phyloP scores from a whole-genome alignment of 1,140 invertebrate species.

The Ylistrum balloti region DNA sequence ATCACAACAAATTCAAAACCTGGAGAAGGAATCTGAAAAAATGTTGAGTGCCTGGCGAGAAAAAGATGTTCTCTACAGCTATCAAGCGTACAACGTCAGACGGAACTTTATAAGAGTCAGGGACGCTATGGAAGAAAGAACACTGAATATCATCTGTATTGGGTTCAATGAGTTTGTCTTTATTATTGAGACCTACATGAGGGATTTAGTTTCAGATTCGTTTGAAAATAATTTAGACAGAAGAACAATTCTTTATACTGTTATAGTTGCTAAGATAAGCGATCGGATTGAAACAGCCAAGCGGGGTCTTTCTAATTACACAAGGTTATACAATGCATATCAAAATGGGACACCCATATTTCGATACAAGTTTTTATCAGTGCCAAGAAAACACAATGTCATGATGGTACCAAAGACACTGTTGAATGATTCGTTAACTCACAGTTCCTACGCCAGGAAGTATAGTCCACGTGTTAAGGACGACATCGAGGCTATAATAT shows the following conservation, averaged over 20 bases:
- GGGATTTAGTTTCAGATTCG: slow-evolving; percentile 41
- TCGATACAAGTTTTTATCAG: slow-evolving; percentile 62
- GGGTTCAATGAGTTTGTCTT: slow-evolving; percentile 69
- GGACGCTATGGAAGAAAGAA: slow-evolving; percentile 74
- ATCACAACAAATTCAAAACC: slow-evolving; percentile 45
- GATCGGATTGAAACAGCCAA: slow-evolving; percentile 63
- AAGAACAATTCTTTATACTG: slow-evolving; percentile 56
- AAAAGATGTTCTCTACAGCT: slow-evolving; percentile 64
- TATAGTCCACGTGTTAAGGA: slow-evolving; percentile 60
- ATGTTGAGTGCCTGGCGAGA: slow-evolving; percentile 50
- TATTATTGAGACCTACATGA: slow-evolving; percentile 58
- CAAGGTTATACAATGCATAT: slow-evolving; percentile 65
- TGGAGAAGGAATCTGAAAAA: slow-evolving; percentile 49
- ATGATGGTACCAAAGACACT: slow-evolving; percentile 69
- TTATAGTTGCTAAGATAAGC: slow-evolving; percentile 54
- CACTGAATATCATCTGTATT: slow-evolving; percentile 64
- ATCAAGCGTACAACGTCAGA: slow-evolving; percentile 65
- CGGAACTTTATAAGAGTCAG: slow-evolving; percentile 70
- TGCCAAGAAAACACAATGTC: slow-evolving; percentile 64
- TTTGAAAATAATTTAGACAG: slow-evolving; percentile 40
- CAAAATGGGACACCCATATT: slow-evolving; percentile 68
- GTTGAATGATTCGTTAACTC: slow-evolving; percentile 59
- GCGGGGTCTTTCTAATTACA: slow-evolving; percentile 66
- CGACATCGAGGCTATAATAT: slow-evolving; percentile 59
- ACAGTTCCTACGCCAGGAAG: slow-evolving; percentile 61